Evolutionary conservation across 2,113 vertebrate species (phyloP), one percentile per base, ranked within the genome.

Genomic region (Elgaria multicarinata): DNA sequence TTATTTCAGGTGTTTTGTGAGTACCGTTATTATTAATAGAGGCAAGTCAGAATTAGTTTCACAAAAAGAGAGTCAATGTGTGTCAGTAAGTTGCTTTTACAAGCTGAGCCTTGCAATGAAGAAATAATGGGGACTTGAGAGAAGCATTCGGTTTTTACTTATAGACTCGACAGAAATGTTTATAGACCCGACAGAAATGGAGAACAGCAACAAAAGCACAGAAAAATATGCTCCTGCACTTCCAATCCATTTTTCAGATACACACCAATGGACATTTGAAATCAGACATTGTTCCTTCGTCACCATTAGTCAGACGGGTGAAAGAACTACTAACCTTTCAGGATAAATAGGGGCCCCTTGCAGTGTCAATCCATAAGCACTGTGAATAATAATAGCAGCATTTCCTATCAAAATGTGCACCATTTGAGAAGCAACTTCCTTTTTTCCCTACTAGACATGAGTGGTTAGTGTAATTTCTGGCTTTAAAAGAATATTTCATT

Each of bases 221-320:
- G 93, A 96, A 83, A 89, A 93, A 96, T 94, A 93, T 82, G 93
- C 90, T 95, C 62, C 85, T 87, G 89, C 90, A 10, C 69, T 71
- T 76, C 26, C 20, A 94, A 85, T 92, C 44, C 90, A 92, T 94
- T 94, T 94, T 91, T 94, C 94, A 95, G 91, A 82, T 90, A 91
- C 87, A 93, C 87, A 82, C 83, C 90, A 87, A 69, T 22, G 88
- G 93, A 92, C 91, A 84, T 90, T 90, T 93, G 92, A 93, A 92
- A 95, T 96, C 95, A 92, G 75, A 42, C 85, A 92, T 84, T 4
- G 1, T 93, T 88, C 93, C 85, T 90, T 93, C 90, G 90, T 95
- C 94, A 39, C 85, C 91, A 91, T 94, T 94, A 96, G 92, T 94
- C 94, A 95, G 89, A 90, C 85, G 93, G 88, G 24, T 92, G 91